Evolutionary conservation across 1,140 invertebrate genomes (phyloP), one percentile per base, ranked within the genome.

Genomic region (Drosophila grimshawi): DNA sequence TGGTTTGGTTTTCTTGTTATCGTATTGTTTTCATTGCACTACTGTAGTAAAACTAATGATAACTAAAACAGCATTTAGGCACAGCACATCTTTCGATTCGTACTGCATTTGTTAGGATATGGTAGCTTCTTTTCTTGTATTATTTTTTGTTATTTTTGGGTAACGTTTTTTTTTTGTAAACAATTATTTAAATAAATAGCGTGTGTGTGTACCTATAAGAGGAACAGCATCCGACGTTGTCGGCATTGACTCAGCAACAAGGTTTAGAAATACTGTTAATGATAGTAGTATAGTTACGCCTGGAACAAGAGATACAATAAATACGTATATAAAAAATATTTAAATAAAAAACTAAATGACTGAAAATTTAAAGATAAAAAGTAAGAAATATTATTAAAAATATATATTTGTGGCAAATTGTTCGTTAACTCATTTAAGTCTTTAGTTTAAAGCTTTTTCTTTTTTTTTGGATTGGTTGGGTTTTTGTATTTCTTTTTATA

Each of bases 241-340:
- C 89, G 97, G 97, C 95, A 98, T 96, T 92, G 96, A 97, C 95
- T 98, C 97, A 82, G 97, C 96, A 82, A 98, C 97, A 94, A 98
- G 95, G 94, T 97, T 97, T 93, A 97, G 95, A 96, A 99, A 99
- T 93, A 99, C 98, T 94, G 98, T 99, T 95, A 99, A 95, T 93
- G 98, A 99, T 93, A 99, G 96, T 93, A 99, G 95, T 93, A 99
- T 99, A 93, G 98, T 99, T 93, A 99, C 98, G 94, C 98, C 98
- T 98, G 96, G 92, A 93, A 93, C 81, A 90, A 92, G 86, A 92
- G 78, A 91, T 86, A 90, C 80, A 80, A 81, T 85, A 85, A 89
- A 81, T 64, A 80, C 52, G 80, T 76, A 83, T 81, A 78, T 73
- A 75, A 90, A 78, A 82, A 75, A 69, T 81, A 79, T 88, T 72